Evolutionary conservation across 2,888 invertebrate genomes (phyloP).

Genomic region (Resseliella maxima): DNA sequence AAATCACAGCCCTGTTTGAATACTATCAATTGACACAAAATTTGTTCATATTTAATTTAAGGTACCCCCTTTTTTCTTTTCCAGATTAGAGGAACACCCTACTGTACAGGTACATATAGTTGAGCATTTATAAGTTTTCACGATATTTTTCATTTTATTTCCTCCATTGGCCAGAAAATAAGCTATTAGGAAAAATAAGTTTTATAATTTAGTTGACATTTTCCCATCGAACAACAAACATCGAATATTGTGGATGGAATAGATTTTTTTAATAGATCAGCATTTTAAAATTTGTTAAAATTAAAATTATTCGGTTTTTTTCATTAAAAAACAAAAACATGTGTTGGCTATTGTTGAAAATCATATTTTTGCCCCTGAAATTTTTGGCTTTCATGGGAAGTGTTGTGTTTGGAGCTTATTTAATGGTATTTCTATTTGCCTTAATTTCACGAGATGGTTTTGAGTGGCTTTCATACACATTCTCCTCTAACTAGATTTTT

Average conservation of each 20-base stretch:
- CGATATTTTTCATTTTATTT: background rate
- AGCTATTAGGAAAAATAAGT: background rate
- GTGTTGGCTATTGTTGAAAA: background rate
- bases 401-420: background rate
- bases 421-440: background rate
- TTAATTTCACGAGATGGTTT: background rate
- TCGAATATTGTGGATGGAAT: background rate
- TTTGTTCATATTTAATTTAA: no score
- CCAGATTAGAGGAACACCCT: no score
- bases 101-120: conserved; percentile 17
- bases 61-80: no score
- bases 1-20: no score
- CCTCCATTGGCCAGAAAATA: conserved; percentile 25
- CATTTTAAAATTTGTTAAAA: no score
- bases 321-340: no score
- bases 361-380: background rate
- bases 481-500: background rate
- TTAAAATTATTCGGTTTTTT: no score
- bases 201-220: conserved; percentile 18
- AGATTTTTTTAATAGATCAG: background rate
- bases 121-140: conserved; percentile 13
- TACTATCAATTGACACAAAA: no score
- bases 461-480: background rate
- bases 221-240: background rate
- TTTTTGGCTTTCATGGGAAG: background rate